A percentile compares a stretch with the other conserved stretches of the same genome.
Evolutionary conservation across 1,140 invertebrate genomes (phyloP).

Genomic region (Psix sp.): DNA sequence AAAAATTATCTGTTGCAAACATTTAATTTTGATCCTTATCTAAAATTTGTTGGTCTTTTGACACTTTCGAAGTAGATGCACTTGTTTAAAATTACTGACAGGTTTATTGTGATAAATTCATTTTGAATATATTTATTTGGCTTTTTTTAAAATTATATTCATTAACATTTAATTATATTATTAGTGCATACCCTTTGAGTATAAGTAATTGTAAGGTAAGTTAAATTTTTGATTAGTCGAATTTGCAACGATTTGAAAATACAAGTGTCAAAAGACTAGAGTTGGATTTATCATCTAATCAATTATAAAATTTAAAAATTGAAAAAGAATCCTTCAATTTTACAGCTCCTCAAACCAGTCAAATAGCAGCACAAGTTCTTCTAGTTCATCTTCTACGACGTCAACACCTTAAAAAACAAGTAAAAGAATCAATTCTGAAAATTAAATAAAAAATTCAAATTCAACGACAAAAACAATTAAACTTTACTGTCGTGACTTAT

Average conservation of each 20-base stretch:
- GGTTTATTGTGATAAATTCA: too few species aligned
- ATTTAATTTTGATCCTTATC: too few species aligned
- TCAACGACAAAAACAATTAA: constrained; percentile 21
- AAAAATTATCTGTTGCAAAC: too few species aligned
- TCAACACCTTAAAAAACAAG: constrained; percentile 66
- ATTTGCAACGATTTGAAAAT: not conserved
- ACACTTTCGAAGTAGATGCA: constrained; percentile 2
- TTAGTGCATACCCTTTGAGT: not conserved
- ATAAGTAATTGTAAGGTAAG: not conserved
- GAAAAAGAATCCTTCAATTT: constrained; percentile 20
- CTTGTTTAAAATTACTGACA: too few species aligned
- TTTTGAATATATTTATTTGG: not conserved
- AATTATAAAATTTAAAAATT: not conserved
- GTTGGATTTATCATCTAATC: not conserved
- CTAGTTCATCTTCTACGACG: constrained; percentile 66
- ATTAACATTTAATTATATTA: not conserved
- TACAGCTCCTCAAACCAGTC: constrained; percentile 70
- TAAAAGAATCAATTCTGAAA: constrained; percentile 66
- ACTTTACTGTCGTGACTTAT: constrained; percentile 28
- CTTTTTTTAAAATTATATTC: not conserved
- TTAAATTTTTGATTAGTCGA: constrained; percentile 1
- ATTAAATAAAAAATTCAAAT: constrained; percentile 63
- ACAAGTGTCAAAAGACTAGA: constrained; percentile 35
- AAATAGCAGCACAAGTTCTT: constrained; percentile 60
- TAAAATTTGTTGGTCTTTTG: constrained; percentile 21